Evolutionary conservation across 2,113 vertebrate species (phyloP).

Genomic region (Mastomys coucha): DNA sequence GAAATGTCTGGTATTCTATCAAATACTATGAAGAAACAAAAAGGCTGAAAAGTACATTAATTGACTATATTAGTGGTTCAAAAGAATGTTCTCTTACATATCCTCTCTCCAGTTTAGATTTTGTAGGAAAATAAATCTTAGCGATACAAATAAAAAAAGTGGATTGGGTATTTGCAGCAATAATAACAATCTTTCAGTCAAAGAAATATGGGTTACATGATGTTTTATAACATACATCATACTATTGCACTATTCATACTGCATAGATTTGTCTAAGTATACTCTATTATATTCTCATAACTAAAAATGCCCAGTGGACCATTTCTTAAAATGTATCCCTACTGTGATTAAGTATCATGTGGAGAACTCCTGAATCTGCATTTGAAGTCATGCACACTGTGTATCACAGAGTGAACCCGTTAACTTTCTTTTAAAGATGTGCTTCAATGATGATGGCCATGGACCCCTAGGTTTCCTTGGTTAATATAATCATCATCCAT

Average conservation of each 20-base stretch:
- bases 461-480: fast-evolving
- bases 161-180: background rate
- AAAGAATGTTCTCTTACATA: constrained; percentile 53
- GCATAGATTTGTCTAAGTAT: background rate
- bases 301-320: background rate
- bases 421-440: background rate
- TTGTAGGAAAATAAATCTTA: background rate
- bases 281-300: background rate
- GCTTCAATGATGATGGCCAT: background rate
- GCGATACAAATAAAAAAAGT: background rate
- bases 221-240: background rate
- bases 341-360: background rate
- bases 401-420: background rate
- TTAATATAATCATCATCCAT: background rate
- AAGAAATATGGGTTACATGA: background rate
- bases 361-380: background rate
- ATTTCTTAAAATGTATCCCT: background rate
- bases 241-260: fast-evolving
- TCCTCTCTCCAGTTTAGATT: constrained; percentile 68
- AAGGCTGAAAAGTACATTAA: constrained; percentile 16
- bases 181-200: background rate
- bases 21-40: background rate
- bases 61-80: constrained; percentile 65
- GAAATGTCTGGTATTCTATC: constrained; percentile 21
- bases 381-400: background rate